phyloP scores from a whole-genome alignment of 1,140 invertebrate genomes.

The Macrotrachela quadricornifera region DNA sequence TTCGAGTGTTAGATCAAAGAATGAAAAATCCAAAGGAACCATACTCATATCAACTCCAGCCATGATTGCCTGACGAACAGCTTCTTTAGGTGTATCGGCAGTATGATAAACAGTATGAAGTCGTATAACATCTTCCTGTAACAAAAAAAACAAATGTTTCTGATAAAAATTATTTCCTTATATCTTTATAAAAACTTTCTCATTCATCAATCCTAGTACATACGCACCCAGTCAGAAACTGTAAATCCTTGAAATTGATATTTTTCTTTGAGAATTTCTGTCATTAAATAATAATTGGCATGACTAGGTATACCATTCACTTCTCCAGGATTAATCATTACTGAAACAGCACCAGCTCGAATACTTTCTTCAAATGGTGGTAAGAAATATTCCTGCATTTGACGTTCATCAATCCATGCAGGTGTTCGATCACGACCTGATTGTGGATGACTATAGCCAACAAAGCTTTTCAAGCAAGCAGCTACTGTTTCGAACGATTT shows the following conservation, averaged over 20 bases:
- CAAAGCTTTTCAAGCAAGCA: neutral
- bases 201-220: no score
- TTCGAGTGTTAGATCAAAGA: neutral
- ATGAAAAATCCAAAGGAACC: neutral
- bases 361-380: neutral
- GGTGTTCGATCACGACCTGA: neutral
- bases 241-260: neutral
- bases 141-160: no score
- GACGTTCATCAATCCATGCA: neutral
- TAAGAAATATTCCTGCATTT: neutral
- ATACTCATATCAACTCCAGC: slow-evolving; percentile 1
- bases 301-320: neutral
- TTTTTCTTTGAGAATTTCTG: neutral
- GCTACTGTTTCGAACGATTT: neutral
- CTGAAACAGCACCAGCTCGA: neutral
- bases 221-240: neutral
- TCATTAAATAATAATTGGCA: neutral
- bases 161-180: no score
- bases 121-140: neutral
- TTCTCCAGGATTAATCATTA: neutral
- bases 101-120: neutral
- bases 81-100: neutral
- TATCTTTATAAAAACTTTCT: no score
- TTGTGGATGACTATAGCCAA: neutral
- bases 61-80: neutral